Conservation (phyloP, 2,888 invertebrate species). For the Oligia fasciuncula region DNA sequence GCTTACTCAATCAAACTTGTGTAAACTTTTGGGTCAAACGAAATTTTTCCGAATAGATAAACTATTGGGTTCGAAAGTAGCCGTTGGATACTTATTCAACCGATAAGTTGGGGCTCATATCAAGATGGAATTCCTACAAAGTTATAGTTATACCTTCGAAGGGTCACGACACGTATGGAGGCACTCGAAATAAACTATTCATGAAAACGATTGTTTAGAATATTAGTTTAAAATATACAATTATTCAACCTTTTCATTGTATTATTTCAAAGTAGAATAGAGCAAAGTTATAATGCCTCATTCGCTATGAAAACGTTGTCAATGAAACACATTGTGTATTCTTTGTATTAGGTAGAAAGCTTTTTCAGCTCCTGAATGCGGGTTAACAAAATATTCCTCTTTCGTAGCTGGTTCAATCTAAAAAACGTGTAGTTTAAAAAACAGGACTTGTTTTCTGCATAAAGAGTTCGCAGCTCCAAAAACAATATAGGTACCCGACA, state of each 20-base stretch:
- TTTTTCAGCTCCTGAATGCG: neutral
- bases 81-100: constrained; percentile 33
- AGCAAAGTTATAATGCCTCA: constrained; percentile 6
- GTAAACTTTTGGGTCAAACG: constrained; percentile 73
- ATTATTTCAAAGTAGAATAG: constrained; percentile 7
- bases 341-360: neutral
- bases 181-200: constrained; percentile 1
- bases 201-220: neutral
- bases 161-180: neutral
- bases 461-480: neutral
- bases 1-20: constrained; percentile 69
- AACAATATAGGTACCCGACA: constrained; percentile 1
- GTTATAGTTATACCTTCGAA: neutral
- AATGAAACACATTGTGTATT: neutral
- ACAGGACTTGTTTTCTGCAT: constrained; percentile 1
- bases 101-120: constrained; percentile 18
- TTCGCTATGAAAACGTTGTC: neutral
- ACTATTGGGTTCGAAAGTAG: constrained; percentile 57
- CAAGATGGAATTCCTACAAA: constrained; percentile 17
- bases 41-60: constrained; percentile 63
- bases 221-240: neutral
- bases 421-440: constrained; percentile 12
- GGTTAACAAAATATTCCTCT: constrained; percentile 2
- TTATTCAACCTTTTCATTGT: constrained; percentile 21
- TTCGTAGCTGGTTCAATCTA: neutral